Evolutionary conservation across 2,113 vertebrate species (phyloP).

Genomic region (Hystrix brachyura): DNA sequence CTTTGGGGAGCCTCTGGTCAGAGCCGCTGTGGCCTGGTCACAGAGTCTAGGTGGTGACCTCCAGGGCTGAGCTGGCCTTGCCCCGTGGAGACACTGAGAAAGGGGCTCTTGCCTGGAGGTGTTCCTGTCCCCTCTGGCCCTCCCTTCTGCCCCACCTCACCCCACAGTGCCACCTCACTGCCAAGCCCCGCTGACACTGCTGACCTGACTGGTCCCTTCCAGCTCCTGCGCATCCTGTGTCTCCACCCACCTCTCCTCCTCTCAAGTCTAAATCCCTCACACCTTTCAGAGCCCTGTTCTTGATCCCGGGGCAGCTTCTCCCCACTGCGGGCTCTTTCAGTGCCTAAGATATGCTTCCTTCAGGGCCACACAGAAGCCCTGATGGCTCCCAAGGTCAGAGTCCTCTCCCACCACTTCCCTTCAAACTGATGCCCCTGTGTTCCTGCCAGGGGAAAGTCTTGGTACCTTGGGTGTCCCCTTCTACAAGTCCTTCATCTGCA

Average conservation of each 20-base stretch:
- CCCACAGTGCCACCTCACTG: rapidly evolving
- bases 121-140: not conserved
- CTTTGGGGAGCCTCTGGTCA: not conserved
- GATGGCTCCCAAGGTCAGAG: not conserved
- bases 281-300: not conserved
- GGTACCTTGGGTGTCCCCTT: not conserved
- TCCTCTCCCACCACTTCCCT: not conserved
- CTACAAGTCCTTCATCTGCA: not conserved
- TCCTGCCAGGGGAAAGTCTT: not conserved
- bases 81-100: not conserved
- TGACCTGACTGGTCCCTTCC: not conserved
- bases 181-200: rapidly evolving
- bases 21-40: not conserved
- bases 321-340: not conserved
- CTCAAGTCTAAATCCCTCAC: too few species aligned
- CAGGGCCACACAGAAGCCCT: rapidly evolving
- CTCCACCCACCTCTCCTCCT: too few species aligned
- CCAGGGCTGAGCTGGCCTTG: not conserved
- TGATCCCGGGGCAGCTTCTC: not conserved
- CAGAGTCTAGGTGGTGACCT: too few species aligned
- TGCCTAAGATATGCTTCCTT: not conserved
- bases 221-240: not conserved
- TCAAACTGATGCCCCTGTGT: not conserved
- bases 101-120: not conserved
- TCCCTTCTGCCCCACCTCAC: not conserved